These are phyloP conservation scores for Tinamus major DNA, from an alignment of 2,797 vertebrate genomes.

Conservation along the genomic window DNA sequence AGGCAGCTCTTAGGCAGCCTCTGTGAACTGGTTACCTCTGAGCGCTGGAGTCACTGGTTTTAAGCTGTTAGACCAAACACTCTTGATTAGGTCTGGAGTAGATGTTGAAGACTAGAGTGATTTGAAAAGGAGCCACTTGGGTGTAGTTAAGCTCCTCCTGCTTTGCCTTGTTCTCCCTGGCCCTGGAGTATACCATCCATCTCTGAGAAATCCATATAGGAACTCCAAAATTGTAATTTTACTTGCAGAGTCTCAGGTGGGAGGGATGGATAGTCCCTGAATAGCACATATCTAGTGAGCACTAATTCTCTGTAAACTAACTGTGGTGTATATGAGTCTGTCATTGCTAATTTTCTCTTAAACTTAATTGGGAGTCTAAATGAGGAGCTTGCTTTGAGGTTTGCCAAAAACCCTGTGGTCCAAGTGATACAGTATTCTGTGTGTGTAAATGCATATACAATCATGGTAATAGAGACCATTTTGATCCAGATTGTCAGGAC, in stretches of 20 bases:
- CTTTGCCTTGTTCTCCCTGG: neutral
- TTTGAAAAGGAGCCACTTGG: neutral
- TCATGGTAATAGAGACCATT: neutral
- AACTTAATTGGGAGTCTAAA: neutral
- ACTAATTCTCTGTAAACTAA: neutral
- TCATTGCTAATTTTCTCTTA: neutral
- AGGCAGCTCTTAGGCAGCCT: neutral
- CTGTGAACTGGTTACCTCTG: neutral
- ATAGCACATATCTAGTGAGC: neutral
- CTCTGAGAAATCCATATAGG: neutral
- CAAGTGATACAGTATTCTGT: neutral
- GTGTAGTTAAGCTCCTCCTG: neutral
- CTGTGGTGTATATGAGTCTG: neutral
- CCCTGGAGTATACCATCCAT: constrained; percentile 11
- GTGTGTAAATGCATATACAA: neutral
- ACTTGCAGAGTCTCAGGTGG: neutral
- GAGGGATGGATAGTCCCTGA: neutral
- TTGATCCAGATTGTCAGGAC: constrained; percentile 31
- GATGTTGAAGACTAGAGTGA: neutral
- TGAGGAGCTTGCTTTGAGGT: neutral
- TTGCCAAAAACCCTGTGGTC: neutral
- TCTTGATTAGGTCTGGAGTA: neutral
- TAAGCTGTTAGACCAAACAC: neutral
- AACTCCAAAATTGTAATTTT: neutral
- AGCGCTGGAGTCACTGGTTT: neutral